Conservation (phyloP, 1,140 invertebrate species). For the Platorchestia sp. region DNA sequence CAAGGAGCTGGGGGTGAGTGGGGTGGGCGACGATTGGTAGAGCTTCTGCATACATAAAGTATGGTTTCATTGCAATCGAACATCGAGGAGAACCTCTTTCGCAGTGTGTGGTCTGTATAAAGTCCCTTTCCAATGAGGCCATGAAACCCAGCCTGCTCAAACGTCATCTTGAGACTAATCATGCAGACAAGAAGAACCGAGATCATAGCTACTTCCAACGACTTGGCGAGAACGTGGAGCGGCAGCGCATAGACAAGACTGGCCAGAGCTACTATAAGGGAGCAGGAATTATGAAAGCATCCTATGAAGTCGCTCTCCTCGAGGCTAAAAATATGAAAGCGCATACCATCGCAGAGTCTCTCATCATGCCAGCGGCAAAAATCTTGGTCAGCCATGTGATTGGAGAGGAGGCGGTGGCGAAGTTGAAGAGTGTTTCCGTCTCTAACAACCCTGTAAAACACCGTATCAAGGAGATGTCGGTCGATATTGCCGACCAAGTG, state of each 20-base stretch:
- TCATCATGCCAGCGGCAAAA: constrained; percentile 59
- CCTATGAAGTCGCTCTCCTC: constrained; percentile 59
- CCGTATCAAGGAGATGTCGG: constrained; percentile 37
- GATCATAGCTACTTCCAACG: constrained; percentile 59
- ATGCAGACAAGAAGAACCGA: constrained; percentile 55
- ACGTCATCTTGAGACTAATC: constrained; percentile 55
- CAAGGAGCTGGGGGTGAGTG: too few species aligned
- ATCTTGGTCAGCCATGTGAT: constrained; percentile 58
- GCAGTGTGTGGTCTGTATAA: neutral
- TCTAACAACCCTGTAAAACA: neutral
- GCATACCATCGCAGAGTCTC: constrained; percentile 58
- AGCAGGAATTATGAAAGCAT: constrained; percentile 57
- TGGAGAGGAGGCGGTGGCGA: constrained; percentile 59
- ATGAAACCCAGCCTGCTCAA: constrained; percentile 19
- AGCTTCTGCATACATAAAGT: too few species aligned
- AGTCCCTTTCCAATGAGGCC: neutral
- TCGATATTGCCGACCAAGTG: constrained; percentile 30
- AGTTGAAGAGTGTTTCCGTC: constrained; percentile 57
- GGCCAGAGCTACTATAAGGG: constrained; percentile 60
- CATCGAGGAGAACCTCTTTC: neutral
- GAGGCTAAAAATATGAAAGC: constrained; percentile 58
- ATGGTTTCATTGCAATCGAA: neutral
- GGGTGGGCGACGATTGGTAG: too few species aligned
- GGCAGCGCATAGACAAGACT: constrained; percentile 60
- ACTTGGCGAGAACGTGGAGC: constrained; percentile 60